Conservation (phyloP, 1,140 invertebrate species). For the Caenorhabditis elegans region WBcel235 BX284604.4:7194501-7195000, state of each 20-base stretch:
- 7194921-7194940: slow-evolving; percentile 83
- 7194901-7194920: slow-evolving; percentile 35
- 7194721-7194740: background rate
- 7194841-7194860: slow-evolving; percentile 9
- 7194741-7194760: background rate
- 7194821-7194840: background rate
- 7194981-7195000: slow-evolving; percentile 72
- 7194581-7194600: slow-evolving; percentile 87
- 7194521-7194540: slow-evolving; percentile 54
- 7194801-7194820: background rate
- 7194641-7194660: slow-evolving; percentile 20
- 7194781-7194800: background rate
- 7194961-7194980: slow-evolving; percentile 79
- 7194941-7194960: slow-evolving; percentile 87
- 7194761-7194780: background rate
- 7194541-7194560: slow-evolving; percentile 34
- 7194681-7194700: background rate
- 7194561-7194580: background rate
- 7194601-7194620: slow-evolving; percentile 92
- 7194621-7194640: slow-evolving; percentile 73
- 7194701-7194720: background rate
- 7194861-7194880: background rate
- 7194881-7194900: background rate
- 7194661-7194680: slow-evolving; percentile 34
- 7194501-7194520: slow-evolving; percentile 39